Base-by-base conservation (phyloP, 2,888 invertebrate genomes). In the Cyclophora punctaria region DNA sequence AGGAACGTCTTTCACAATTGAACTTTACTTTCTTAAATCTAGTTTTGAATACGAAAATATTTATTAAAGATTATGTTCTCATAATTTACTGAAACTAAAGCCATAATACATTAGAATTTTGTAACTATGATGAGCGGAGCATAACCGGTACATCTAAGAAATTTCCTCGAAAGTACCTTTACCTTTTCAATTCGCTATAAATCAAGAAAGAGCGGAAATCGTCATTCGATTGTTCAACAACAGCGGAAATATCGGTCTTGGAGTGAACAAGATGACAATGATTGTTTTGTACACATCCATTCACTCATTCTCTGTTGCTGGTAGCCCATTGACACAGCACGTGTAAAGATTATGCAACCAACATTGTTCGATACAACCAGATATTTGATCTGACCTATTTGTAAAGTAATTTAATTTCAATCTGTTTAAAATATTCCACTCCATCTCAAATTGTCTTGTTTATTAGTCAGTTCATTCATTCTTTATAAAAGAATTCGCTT, bases 191-290 rank as follows among this genome's bases (percentile, higher is more conserved):
- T 20, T 20, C 20, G 37, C 37, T 5, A 37, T 57, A 55, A 49
- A 60, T 57, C 56, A 53, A 52, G 59, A 64, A 65, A 62, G 61
- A 66, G 60, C 69, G 71, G 71, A 74, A 67, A 63, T 57, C 60
- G 57, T 50, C 64, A 63, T 64, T 65, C 64, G 62, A 66, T 68
- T 71, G 69, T 67, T 58, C 62, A 64, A 69, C 63, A 69, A 71
- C 62, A 62, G 52, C 69, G 73, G 74, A 75, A 68, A 70, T 62
- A 66, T 65, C 69, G 69, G 69, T 69, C 64, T 64, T 48, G 65
- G 57, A 56, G 52, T 57, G 35, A 41, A 50, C 49, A 47, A 50
- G 43, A 53, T 49, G 51, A 43, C 50, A 53, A n/a, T 20, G 7
- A 41, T 3, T 51, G 52, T 47, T 54, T 49, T 48, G 50, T 49